Evolutionary conservation across 2,888 invertebrate genomes (phyloP).

Genomic region (Frankliniella intonsa): DNA sequence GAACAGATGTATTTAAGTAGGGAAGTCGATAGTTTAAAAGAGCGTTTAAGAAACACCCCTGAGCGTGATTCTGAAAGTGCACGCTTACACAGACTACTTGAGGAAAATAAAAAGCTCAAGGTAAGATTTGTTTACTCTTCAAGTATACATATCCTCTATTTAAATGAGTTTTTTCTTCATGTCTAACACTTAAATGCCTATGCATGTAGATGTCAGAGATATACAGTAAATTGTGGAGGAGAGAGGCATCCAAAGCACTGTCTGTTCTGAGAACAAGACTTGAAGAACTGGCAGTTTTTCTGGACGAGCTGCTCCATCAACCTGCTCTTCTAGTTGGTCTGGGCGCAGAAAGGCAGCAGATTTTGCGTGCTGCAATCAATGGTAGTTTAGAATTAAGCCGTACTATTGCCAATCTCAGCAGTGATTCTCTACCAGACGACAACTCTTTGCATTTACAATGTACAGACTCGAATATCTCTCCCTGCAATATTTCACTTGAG

Average conservation of each 20-base stretch:
- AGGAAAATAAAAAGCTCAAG: conserved; percentile 41
- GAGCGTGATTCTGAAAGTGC: conserved; percentile 39
- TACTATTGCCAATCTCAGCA: neutral
- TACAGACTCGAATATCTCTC: neutral
- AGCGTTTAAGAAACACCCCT: conserved; percentile 39
- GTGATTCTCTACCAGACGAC: neutral
- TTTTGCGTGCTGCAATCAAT: conserved; percentile 52
- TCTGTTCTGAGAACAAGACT: conserved; percentile 55
- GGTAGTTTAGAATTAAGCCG: conserved; percentile 49
- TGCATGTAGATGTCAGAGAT: neutral
- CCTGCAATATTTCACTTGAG: neutral
- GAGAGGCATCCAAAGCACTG: conserved; percentile 48
- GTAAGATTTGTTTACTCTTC: neutral
- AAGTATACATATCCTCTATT: neutral
- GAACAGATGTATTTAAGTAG: conserved; percentile 43
- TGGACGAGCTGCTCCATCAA: conserved; percentile 59
- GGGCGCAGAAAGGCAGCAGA: conserved; percentile 49
- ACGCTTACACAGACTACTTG: conserved; percentile 42
- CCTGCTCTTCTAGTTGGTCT: conserved; percentile 39
- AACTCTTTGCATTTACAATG: conserved; percentile 27
- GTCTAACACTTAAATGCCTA: neutral
- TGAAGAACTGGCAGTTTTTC: conserved; percentile 61
- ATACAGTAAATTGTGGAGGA: conserved; percentile 38
- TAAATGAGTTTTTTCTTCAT: neutral
- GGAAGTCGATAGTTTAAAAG: conserved; percentile 40